Conservation (phyloP, 2,113 vertebrate species). For the Patagioenas fasciata region DNA sequence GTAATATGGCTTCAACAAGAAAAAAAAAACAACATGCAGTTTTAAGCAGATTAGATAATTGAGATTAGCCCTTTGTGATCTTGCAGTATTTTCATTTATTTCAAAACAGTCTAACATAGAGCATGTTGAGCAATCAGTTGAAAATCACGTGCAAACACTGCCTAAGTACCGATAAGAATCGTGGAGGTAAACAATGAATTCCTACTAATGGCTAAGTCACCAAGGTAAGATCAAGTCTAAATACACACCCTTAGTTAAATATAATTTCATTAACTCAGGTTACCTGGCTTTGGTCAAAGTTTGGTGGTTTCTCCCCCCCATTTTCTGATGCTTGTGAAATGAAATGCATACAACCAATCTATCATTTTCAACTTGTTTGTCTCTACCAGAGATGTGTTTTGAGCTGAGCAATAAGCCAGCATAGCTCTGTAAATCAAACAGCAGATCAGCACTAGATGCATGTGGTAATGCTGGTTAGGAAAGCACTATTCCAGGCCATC, state of each 20-base stretch:
- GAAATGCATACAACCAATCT: slow-evolving; percentile 72
- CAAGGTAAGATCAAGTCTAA: slow-evolving; percentile 84
- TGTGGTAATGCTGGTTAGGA: neutral
- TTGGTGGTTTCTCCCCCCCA: neutral
- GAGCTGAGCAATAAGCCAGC: neutral
- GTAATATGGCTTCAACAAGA: slow-evolving; percentile 51
- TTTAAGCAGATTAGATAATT: slow-evolving; percentile 74
- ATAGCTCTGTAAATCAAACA: neutral
- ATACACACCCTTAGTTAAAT: slow-evolving; percentile 85
- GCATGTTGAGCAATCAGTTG: slow-evolving; percentile 79
- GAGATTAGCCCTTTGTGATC: slow-evolving; percentile 73
- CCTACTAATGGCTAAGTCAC: slow-evolving; percentile 89
- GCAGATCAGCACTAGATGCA: neutral
- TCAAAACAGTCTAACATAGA: slow-evolving; percentile 72
- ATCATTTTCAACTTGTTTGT: slow-evolving; percentile 69
- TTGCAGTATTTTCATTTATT: slow-evolving; percentile 76
- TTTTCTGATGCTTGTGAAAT: slow-evolving; percentile 72
- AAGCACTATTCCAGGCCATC: neutral
- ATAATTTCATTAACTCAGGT: slow-evolving; percentile 83
- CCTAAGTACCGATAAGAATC: slow-evolving; percentile 86
- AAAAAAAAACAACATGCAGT: slow-evolving; percentile 56
- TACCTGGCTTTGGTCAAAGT: slow-evolving; percentile 71
- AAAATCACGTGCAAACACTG: slow-evolving; percentile 85
- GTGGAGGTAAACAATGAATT: slow-evolving; percentile 84
- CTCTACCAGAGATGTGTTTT: slow-evolving; percentile 25